Evolutionary conservation across 2,113 vertebrate species (phyloP).

Genomic region (Pomatostomus ruficeps): DNA sequence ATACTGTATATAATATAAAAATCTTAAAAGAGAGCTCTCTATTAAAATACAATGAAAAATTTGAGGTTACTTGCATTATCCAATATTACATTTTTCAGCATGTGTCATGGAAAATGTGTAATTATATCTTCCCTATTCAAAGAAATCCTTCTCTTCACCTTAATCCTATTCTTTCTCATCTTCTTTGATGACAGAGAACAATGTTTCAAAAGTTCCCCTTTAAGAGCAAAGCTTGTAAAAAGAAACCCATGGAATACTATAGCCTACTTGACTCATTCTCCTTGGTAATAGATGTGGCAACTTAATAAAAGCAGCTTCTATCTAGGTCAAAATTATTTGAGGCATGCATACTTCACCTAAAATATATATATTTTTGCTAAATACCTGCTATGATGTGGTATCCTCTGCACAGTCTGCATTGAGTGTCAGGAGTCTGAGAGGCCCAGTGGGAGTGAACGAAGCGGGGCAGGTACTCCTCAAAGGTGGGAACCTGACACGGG

Average conservation of each 20-base stretch:
- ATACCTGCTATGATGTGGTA: background rate
- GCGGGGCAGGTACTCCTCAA: background rate
- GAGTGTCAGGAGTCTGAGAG: background rate
- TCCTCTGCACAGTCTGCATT: background rate
- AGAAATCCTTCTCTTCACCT: conserved; percentile 41
- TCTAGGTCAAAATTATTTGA: conserved; percentile 49
- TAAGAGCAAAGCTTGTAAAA: conserved; percentile 45
- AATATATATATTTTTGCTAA: background rate
- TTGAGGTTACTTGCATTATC: conserved; percentile 39
- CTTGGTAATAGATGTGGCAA: conserved; percentile 27
- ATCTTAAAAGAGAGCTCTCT: conserved; percentile 43
- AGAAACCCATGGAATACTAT: background rate
- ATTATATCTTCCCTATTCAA: conserved; percentile 59
- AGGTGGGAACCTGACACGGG: background rate
- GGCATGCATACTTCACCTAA: background rate
- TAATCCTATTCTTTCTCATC: conserved; percentile 48
- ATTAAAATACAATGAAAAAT: conserved; percentile 57
- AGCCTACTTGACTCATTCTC: conserved; percentile 13
- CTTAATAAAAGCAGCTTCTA: conserved; percentile 45
- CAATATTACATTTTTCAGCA: conserved; percentile 54
- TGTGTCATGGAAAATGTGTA: conserved; percentile 49
- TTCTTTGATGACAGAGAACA: conserved; percentile 46
- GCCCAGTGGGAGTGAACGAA: background rate
- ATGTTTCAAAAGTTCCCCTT: conserved; percentile 44
- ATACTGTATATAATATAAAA: conserved; percentile 17